Evolutionary conservation across 2,888 invertebrate genomes (phyloP), one percentile per base, ranked within the genome.

Genomic region (Candidula unifasciata): DNA sequence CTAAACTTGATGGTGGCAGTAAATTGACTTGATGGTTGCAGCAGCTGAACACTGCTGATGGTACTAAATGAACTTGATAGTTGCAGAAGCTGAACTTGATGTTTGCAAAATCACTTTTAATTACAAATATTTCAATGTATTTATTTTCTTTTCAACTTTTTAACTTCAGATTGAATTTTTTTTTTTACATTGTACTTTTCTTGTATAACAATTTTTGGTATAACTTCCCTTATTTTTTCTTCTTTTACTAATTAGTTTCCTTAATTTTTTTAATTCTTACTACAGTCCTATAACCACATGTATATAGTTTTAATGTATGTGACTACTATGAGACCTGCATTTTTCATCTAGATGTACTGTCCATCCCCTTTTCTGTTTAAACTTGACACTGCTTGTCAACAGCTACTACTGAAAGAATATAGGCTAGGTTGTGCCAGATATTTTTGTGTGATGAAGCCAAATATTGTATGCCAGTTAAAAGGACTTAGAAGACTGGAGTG

Each of bases 251-350:
- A 35, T 37, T 64, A 33, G 30, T n/a, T 64, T 78, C n/a, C 30
- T 77, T 33, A 33, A 24, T 52, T 77, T 64, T 78, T 35, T n/a
- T 77, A 3, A 64, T 35, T 64, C 24, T 78, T 33, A 24, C 57
- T 57, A 30, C 57, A 54, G 54, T 35, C 5, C 35, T 35, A n/a
- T 78, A 60, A 64, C 66, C 54, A 24, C 44, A 35, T 79, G 79
- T 79, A 79, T 27, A 79, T 79, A 79, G 68, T 27, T 68, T 77
- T 74, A 37, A 37, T 21, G 35, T 64, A 64, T 64, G 64, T 66
- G 66, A 78, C 44, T 66, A 66, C n/a, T 68, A 37, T 68, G 37
- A 30, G 68, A 35, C 21, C 77, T 8, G 64, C 37, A 78, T 78
- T 78, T 78, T 78, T 35, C 64, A 37, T 64, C 27, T 66, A 5